Conservation (phyloP, 2,113 vertebrate genomes). For the Chamaea fasciata region DNA sequence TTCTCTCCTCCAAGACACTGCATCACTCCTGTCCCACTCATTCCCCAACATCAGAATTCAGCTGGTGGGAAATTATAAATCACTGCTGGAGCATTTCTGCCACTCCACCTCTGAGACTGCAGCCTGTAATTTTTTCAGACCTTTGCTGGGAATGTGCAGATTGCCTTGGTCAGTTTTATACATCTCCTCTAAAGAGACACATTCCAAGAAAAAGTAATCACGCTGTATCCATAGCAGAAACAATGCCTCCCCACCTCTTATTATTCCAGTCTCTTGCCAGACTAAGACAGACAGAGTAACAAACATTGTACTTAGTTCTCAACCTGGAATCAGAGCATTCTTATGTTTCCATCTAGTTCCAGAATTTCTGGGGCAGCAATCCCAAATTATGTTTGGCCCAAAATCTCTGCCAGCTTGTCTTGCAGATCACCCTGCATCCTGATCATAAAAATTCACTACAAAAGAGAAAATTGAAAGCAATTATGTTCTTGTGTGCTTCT, state of each 20-base stretch:
- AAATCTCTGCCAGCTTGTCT: slow-evolving; percentile 12
- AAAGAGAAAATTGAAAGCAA: slow-evolving; percentile 2
- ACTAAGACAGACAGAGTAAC: slow-evolving; percentile 36
- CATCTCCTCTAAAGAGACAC: background rate
- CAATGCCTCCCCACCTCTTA: slow-evolving; percentile 13
- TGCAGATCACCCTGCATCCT: background rate
- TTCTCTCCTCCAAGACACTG: background rate
- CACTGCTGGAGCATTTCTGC: background rate
- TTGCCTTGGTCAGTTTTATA: background rate
- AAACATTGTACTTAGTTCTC: slow-evolving; percentile 41
- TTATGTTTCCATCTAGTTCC: background rate
- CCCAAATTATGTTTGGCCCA: slow-evolving; percentile 20
- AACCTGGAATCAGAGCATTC: background rate
- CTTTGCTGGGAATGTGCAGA: background rate
- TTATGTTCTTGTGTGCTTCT: background rate
- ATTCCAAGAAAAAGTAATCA: background rate
- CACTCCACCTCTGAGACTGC: background rate
- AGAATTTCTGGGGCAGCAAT: background rate
- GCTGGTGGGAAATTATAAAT: background rate
- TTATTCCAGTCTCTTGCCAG: slow-evolving; percentile 38
- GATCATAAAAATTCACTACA: background rate
- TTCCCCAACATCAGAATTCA: background rate
- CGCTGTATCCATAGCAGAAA: slow-evolving; percentile 14
- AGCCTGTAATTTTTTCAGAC: slow-evolving; percentile 4
- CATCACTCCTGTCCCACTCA: background rate